Evolutionary conservation across 37 sponge, comb jelly and placozoan genomes (phyloP), one percentile per base, ranked within the genome.

Genomic region (Halisarca cf. caerulea): DNA sequence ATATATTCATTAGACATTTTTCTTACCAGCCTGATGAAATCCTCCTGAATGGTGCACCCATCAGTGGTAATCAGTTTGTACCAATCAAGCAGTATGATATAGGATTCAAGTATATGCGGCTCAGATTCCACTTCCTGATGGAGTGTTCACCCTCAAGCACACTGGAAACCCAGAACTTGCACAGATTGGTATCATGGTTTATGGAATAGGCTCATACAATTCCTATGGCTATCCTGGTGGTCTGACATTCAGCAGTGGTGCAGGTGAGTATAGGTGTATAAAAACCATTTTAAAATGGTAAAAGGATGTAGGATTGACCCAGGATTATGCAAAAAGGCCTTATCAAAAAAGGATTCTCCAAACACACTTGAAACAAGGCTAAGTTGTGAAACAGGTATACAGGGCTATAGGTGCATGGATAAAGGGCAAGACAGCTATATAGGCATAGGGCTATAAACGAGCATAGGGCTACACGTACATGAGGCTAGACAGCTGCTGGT

Each of bases 181-280:
- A 74, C 18, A 24, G 1, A 40, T 74, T 42, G 77, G 77, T n/a
- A 44, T 74, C 2, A 23, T 74, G 2, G 43, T 40, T n/a, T 74
- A 74, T 41, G 77, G 77, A 74, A 41, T 42, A 2, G 45, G 42
- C 2, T 1, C 1, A 2, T 8, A 17, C 24, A 39, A 8, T 6
- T 74, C 77, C 43, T 74, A 74, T 41, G 77, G 77, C 20, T 40
- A 74, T 23, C 24, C 42, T 44, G 77, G 77, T 36, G 77, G 77
- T 37, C 72, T 71, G 20, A 5, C 7, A 36, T 37, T 34, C 32
- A 14, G 41, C 3, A 39, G 33, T 8, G 6, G 14, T 5, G 6
- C 40, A 37, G 64, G 30, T 23, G 24, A 23, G 51, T 47, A n/a
- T n/a, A n/a, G n/a, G n/a, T n/a, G n/a, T n/a, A n/a, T n/a, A n/a